Base-by-base conservation (phyloP, 2,888 invertebrate genomes). In the Phortica okadai region DNA sequence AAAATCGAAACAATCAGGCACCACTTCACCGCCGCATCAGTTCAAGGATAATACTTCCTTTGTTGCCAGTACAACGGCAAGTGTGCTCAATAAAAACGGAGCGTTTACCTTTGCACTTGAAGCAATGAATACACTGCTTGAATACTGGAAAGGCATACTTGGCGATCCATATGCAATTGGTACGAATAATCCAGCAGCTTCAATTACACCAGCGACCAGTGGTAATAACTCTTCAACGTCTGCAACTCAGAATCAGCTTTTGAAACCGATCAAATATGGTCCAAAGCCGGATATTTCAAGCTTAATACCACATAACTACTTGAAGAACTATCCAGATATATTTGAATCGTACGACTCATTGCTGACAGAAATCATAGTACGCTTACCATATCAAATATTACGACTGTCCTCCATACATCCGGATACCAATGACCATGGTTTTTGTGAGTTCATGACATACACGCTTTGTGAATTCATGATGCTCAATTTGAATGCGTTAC, bases 281-380 rank as follows among this genome's bases (percentile, higher is more conserved):
- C 95, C 97, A 0, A 94, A 97, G 67, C 98, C 98, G 0, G 98
- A 99, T 90, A 97, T 98, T 96, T 96, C 97, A 6, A 98, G 98
- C 10, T 97, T 99, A 92, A 99, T 99, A 92, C 93, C 96, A 74
- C 94, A 96, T 81, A 97, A 97, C 89, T 98, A 98, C 88, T 96
- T 98, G 56, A 98, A 97, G 91, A 97, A 98, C 90, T 95, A 96
- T 0, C 94, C 95, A 73, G 98, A 99, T 90, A 96, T 99, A 50
- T 98, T 99, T 90, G 97, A 98, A 90, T 96, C 97, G 79, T 98
- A 98, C 91, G 97, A 97, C 10, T 97, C 97, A 81, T 93, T 99
- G n/a, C 92, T 99, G 41, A 98, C 99, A 74, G 99, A 99, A 93
- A 97, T 99, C 94, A 96, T 97, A 0, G 93, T 99, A 10, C 94